Evolutionary conservation across 2,888 invertebrate species (phyloP), one percentile per base, ranked within the genome.

Genomic region (Leptopterna dolabrata): DNA sequence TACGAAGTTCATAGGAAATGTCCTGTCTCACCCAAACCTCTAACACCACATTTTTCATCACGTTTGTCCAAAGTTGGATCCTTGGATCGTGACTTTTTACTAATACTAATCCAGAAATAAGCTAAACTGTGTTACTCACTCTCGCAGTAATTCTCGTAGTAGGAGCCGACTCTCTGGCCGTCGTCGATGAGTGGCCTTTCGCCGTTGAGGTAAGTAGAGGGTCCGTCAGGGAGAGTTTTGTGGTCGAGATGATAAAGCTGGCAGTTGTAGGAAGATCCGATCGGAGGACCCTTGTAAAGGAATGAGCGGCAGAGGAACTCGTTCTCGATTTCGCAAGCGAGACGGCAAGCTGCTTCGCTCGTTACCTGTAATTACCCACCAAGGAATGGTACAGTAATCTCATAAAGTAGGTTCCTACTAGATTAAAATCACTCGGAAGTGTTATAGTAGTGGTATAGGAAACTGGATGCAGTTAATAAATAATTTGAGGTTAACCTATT

Each of bases 191-290:
- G 93, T 0, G 98, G 98, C 89, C 97, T 93, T 91, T 97, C 97
- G 3, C 96, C 97, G 91, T 97, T 97, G 89, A 97, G 93, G 91
- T 97, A 98, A 6, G 97, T 97, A 73, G 97, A 97, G 0, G 97
- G 97, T 55, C 98, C 98, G 91, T 98, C 97, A 0, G 98, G 97
- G 84, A 98, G 93, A 0, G 97, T 97, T 93, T 96, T 96, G 92
- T 98, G 98, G 92, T 98, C 97, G 91, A 98, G 93, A 91, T 98
- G 98, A 93, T 97, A 98, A 47, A 98, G 93, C 89, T 97, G 95
- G 92, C 98, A 98, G 92, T 98, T 98, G 93, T 97, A 97, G 89
- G 96, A 95, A 0, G 95, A 93, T 7, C 95, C 95, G 89, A 93
- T 93, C 0, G 95, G 95, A 41, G 94, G 93, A 0, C 95, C 95